A percentile compares a stretch with the other conserved stretches of the same genome.
These are phyloP conservation scores for Nomada fabriciana DNA, from an alignment of 2,888 invertebrate species.

Conservation along the genomic window DNA sequence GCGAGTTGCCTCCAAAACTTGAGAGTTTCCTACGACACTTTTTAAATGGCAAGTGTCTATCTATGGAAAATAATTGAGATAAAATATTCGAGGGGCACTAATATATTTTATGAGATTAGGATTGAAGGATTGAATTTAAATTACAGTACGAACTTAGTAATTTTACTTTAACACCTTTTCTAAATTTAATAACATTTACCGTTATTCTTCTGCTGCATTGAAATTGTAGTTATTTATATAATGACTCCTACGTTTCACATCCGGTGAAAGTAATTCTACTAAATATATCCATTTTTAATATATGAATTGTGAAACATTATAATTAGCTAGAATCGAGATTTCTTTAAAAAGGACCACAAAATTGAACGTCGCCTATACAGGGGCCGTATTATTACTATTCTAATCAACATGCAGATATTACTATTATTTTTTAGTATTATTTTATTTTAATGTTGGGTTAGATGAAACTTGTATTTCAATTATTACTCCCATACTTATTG, in stretches of 20 bases:
- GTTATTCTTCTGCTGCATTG: constrained; percentile 3
- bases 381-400: not conserved
- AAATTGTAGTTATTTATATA: constrained; percentile 5
- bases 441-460: not conserved
- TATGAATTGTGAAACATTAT: not conserved
- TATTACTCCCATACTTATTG: constrained; percentile 8
- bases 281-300: not conserved
- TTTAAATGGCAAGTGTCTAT: constrained; percentile 33
- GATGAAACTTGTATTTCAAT: constrained; percentile 14
- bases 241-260: not conserved
- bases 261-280: constrained; percentile 14
- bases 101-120: constrained; percentile 1
- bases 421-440: not conserved
- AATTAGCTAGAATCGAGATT: not conserved
- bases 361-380: not conserved
- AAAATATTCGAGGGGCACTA: not conserved
- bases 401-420: not conserved
- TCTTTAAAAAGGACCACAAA: not conserved
- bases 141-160: constrained; percentile 8
- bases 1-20: not conserved
- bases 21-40: constrained; percentile 13
- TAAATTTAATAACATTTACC: constrained; percentile 27
- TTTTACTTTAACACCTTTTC: not conserved
- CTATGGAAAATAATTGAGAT: constrained; percentile 26
- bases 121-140: not conserved